Evolutionary conservation across 2,113 vertebrate species (phyloP).

Genomic region (Oreotrochilus melanogaster): DNA sequence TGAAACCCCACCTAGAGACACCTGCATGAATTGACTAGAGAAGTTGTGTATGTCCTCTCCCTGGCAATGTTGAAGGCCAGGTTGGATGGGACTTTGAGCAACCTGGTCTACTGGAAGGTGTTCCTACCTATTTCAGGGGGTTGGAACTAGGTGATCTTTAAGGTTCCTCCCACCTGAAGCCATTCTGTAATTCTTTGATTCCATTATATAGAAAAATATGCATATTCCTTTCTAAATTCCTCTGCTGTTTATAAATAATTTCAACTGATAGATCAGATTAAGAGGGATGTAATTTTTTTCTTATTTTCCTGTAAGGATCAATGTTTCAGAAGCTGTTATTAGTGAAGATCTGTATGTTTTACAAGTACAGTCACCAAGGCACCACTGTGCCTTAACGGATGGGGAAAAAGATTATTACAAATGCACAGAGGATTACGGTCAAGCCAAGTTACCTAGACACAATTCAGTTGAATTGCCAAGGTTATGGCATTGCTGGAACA

Average conservation of each 20-base stretch:
- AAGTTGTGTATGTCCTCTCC: too few species aligned
- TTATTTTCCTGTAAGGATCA: neutral
- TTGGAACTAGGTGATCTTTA: too few species aligned
- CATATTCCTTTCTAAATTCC: neutral
- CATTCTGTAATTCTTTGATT: too few species aligned
- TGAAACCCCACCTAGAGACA: too few species aligned
- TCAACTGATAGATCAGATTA: neutral
- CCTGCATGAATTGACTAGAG: too few species aligned
- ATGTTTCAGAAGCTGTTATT: neutral
- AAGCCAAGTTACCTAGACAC: neutral
- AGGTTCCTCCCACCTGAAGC: too few species aligned
- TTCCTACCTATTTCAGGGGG: too few species aligned
- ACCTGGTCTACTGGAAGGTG: too few species aligned
- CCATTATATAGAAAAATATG: neutral
- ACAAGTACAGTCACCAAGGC: neutral
- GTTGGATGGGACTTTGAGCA: too few species aligned
- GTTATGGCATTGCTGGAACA: neutral
- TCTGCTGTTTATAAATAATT: neutral
- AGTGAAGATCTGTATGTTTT: neutral
- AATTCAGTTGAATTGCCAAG: constrained; percentile 19
- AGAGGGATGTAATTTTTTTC: fast-evolving
- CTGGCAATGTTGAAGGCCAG: too few species aligned
- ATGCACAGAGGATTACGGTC: neutral
- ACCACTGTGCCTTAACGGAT: neutral
- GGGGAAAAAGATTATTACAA: neutral